Percentiles rank a stretch among this genome's conserved stretches.
Conservation (phyloP, 2,888 invertebrate species). For the Lasioglossum calceatum region DNA sequence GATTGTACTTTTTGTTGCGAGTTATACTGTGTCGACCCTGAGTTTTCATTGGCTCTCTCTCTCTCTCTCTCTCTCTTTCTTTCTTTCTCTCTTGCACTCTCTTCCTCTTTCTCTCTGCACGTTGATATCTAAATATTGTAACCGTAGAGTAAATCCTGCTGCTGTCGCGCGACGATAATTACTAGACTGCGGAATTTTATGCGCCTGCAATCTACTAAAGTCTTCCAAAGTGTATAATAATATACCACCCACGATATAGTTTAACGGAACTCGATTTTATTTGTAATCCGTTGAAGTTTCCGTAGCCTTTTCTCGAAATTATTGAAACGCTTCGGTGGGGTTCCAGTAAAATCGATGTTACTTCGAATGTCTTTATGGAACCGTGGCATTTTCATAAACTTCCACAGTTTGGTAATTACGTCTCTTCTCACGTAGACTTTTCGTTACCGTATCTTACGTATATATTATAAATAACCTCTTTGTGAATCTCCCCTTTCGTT, state of each 20-base stretch:
- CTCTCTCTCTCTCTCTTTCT: background rate
- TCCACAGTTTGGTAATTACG: slow-evolving; percentile 12
- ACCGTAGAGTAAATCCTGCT: slow-evolving; percentile 56
- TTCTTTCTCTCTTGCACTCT: background rate
- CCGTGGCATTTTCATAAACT: background rate
- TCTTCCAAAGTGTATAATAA: background rate
- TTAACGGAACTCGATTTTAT: background rate
- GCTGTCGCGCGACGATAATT: slow-evolving; percentile 39
- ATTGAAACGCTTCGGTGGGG: background rate
- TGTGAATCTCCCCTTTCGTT: slow-evolving; percentile 51
- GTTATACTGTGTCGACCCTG: slow-evolving; percentile 83
- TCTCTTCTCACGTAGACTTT: background rate
- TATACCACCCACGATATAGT: background rate
- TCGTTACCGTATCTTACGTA: slow-evolving; percentile 22
- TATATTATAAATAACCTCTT: slow-evolving; percentile 66
- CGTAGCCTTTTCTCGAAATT: background rate
- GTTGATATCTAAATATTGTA: slow-evolving; percentile 67
- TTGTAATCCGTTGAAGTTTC: background rate
- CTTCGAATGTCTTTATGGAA: background rate
- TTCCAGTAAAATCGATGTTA: background rate
- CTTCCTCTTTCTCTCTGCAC: slow-evolving; percentile 30
- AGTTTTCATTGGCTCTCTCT: slow-evolving; percentile 76
- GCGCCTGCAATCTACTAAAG: background rate
- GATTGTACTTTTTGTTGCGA: slow-evolving; percentile 84
- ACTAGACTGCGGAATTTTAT: background rate